These are phyloP conservation scores for Caenorhabditis zanzibari DNA, from an alignment of 2,888 invertebrate genomes.

Conservation along the genomic window DNA sequence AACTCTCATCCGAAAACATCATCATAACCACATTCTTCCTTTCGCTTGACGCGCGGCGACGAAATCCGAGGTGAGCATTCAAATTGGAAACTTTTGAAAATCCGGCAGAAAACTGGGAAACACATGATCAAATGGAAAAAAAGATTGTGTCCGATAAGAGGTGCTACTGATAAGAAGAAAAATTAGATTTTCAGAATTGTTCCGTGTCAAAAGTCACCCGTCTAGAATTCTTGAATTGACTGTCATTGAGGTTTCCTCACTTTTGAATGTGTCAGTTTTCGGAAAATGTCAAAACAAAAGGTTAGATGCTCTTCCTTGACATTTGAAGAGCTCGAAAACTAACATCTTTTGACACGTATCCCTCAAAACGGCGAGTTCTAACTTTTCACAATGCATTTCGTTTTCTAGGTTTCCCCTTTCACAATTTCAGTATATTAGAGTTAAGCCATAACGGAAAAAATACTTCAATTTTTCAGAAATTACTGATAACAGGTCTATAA, in stretches of 20 bases:
- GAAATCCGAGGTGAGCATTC: conserved; percentile 58
- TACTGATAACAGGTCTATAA: too few species aligned
- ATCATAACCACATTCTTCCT: conserved; percentile 67
- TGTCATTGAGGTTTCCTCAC: neutral
- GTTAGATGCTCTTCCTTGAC: conserved; percentile 9
- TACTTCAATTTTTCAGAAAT: too few species aligned
- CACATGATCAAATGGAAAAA: neutral
- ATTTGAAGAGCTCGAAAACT: conserved; percentile 25
- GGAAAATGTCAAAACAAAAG: conserved; percentile 20
- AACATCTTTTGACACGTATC: conserved; percentile 38
- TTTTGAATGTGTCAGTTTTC: neutral
- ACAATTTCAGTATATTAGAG: too few species aligned
- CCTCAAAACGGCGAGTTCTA: conserved; percentile 15
- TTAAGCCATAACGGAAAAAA: too few species aligned
- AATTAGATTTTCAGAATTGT: neutral
- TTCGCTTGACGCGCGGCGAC: conserved; percentile 63
- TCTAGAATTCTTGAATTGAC: neutral
- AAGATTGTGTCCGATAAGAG: conserved; percentile 14
- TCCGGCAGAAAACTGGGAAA: neutral
- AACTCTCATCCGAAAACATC: conserved; percentile 63
- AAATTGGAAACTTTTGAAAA: conserved; percentile 7
- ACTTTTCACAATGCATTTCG: neutral
- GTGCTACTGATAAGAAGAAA: neutral
- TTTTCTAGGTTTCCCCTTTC: neutral
- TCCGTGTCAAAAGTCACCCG: neutral